Base-by-base conservation (phyloP, 2,113 vertebrate genomes). In the Xenotilapia flavipinnis region DNA sequence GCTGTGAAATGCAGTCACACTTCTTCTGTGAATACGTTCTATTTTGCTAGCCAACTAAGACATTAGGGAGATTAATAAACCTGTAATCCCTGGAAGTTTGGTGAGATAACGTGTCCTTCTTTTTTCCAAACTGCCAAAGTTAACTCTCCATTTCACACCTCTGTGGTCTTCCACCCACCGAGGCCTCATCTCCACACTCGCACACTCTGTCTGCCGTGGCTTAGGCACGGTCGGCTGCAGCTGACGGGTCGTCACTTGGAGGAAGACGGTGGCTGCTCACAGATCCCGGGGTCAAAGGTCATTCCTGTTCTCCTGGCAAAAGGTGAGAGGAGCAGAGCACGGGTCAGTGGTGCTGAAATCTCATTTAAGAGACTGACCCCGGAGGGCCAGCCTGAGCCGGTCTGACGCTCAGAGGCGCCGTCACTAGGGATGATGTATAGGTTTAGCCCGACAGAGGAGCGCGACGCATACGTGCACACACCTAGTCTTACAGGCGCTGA, bases 301-400 rank as follows among this genome's bases (percentile, higher is more conserved):
- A 89, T 54, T 70, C 88, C 90, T 53, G 87, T 93, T 92, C 93
- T 88, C 79, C 88, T 84, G 84, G 81, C 53, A 21, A 89, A 92
- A 93, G 94, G 92, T 91, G 92, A 94, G 88, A 92, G 79, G 87
- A 90, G 21, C 87, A 87, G 51, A 58, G 70, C 88, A 92, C 3
- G 93, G 95, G 95, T 96, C 95, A 96, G 89, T 51, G 92, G 80
- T 77, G 90, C 94, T 91, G 92, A 96, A 96, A 96, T 95, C 95
- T 96, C 93, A 96, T 96, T 96, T 96, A 95, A 93, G 90, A 95
- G 91, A 88, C 19, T 95, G 95, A 95, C 94, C 91, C 90, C 80
- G 1, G 42, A 75, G 88, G 88, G 90, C 82, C 84, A 45, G 49
- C 80, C 82, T 19, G 89, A 94, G 92, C 82, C 90, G 70, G 88